Base-by-base conservation (phyloP, 2,113 vertebrate genomes). In the Chlamydotis undulata region DNA sequence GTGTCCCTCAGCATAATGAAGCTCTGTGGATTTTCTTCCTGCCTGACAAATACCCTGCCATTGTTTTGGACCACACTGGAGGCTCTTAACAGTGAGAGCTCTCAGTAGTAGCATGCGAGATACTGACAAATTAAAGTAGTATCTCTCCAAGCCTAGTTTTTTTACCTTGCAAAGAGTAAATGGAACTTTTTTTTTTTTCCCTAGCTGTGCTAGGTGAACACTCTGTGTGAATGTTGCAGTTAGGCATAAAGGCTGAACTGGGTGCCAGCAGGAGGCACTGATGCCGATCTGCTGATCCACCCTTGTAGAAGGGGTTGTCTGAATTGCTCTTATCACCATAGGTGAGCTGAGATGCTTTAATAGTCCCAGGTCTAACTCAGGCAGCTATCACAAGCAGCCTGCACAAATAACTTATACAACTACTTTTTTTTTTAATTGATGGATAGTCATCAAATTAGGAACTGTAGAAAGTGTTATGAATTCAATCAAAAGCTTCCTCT, bases 51-150 rank as follows among this genome's bases (percentile, higher is more conserved):
- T 37, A 71, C 56, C 26, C 83, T 89, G 24, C 81, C 89, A 75
- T 64, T 96, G 73, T 78, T 90, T 90, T 89, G 60, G 57, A 93
- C 69, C 49, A 81, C 83, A 79, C 60, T 84, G 65, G 73, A 83
- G 49, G 19, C 18, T 83, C 64, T 94, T 86, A 75, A 49, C 35
- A 64, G 33, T 56, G 49, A 60, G 86, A 94, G 19, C 19, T 93
- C 53, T 57, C 22, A 67, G 14, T 14, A 76, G 23, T 5, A 57
- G 9, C 10, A 8, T 43, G 41, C 0, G 0, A 45, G 80, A 41
- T 35, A 21, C 49, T 53, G 69, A 64, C 35, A 83, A 84, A 92
- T 67, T 47, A 37, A 61, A 86, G 41, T 29, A 60, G 12, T 11
- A 6, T 45, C 47, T 43, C 39, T 86, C 29, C n/a, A 86, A 52